Conservation (phyloP, 2,888 invertebrate species). For the Ophion costatus region DNA sequence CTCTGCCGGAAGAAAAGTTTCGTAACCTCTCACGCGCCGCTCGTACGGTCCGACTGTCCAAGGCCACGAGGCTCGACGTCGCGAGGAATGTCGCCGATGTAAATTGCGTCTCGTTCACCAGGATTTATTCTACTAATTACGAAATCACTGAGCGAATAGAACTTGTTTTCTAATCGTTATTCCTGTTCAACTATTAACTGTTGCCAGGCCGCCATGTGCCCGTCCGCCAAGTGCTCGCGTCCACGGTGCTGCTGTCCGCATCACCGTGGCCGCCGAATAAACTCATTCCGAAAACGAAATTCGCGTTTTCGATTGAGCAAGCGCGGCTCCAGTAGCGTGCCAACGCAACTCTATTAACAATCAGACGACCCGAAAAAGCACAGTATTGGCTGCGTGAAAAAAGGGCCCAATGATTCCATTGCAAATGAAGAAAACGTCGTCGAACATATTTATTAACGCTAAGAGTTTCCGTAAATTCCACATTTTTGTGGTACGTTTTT, state of each 20-base stretch:
- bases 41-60: not conserved
- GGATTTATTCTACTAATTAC: conserved; percentile 51
- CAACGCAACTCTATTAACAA: not conserved
- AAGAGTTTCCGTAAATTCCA: too few relatives aligned
- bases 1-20: not conserved
- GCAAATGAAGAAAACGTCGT: not conserved
- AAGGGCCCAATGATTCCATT: not conserved
- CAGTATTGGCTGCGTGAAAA: not conserved
- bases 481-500: too few relatives aligned
- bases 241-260: conserved; percentile 26
- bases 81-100: conserved; percentile 30
- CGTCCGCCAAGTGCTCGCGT: not conserved
- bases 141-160: conserved; percentile 49
- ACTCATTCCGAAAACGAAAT: conserved; percentile 16
- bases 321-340: conserved; percentile 7
- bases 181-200: conserved; percentile 48
- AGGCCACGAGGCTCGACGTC: not conserved
- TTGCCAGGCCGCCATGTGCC: conserved; percentile 59
- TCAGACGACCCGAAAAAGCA: not conserved
- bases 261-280: not conserved
- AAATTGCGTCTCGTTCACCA: conserved; percentile 43
- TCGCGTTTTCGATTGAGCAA: not conserved
- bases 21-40: conserved; percentile 28
- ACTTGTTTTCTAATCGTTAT: conserved; percentile 58
- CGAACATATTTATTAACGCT: not conserved